These are phyloP conservation scores for Trididemnum nubilum DNA, from an alignment of 23 tunicate species.

Conservation along the genomic window DNA sequence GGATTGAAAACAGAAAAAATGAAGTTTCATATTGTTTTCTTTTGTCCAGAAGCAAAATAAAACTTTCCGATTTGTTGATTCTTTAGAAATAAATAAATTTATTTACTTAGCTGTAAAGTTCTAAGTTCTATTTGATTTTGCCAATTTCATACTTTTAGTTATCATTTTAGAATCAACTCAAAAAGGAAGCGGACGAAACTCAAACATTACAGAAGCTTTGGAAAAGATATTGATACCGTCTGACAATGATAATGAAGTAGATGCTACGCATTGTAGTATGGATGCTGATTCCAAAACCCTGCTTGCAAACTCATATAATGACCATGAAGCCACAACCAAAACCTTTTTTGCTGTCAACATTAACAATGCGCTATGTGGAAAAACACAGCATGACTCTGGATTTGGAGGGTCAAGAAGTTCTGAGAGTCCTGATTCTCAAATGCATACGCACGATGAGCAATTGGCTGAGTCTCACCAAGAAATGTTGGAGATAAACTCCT, in stretches of 20 bases:
- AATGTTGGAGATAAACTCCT: no score
- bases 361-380: constrained; percentile 31
- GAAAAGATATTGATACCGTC: constrained; percentile 70
- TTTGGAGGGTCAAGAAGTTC: neutral
- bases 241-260: constrained; percentile 38
- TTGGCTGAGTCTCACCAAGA: no score
- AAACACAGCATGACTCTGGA: neutral
- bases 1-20: no score
- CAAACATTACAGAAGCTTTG: constrained; percentile 77
- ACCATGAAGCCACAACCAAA: neutral
- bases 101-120: no score
- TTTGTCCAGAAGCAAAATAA: no score
- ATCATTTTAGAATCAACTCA: no score
- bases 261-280: constrained; percentile 33
- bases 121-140: no score
- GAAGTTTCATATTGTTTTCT: no score
- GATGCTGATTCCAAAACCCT: constrained; percentile 63
- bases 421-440: neutral
- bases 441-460: no score
- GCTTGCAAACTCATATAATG: constrained; percentile 25
- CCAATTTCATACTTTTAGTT: no score
- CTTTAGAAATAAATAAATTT: no score
- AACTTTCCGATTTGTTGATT: no score
- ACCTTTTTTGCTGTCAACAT: constrained; percentile 46
- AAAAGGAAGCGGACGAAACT: neutral